Percentiles rank a stretch among this genome's conserved stretches.
Evolutionary conservation across 1,140 invertebrate species (phyloP).

Genomic region (Lordiphosa collinella): DNA sequence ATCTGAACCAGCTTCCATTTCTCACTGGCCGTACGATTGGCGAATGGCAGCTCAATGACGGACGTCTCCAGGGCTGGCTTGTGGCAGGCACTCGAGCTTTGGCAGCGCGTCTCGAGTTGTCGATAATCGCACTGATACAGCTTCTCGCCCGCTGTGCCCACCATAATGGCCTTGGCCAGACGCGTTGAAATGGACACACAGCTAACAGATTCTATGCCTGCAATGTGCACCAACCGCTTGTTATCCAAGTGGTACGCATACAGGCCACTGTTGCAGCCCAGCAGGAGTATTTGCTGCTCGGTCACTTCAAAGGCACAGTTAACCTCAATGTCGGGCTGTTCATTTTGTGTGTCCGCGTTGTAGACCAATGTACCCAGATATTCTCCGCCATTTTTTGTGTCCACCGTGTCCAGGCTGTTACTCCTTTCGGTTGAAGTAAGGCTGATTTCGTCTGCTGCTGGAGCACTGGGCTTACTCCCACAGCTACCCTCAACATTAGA

Average conservation of each 20-base stretch:
- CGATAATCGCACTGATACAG: conserved; percentile 84
- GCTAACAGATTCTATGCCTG: conserved; percentile 84
- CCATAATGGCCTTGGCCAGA: conserved; percentile 84
- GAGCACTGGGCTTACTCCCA: conserved; percentile 28
- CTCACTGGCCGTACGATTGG: conserved; percentile 61
- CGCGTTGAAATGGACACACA: conserved; percentile 83
- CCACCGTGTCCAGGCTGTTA: conserved; percentile 33
- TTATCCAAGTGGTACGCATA: conserved; percentile 68
- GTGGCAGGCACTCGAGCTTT: conserved; percentile 82
- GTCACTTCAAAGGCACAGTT: conserved; percentile 70
- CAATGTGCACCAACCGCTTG: conserved; percentile 81
- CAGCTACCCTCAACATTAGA: conserved; percentile 45
- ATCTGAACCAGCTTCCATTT: conserved; percentile 76
- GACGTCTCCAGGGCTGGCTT: conserved; percentile 83
- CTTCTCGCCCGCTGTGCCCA: conserved; percentile 84
- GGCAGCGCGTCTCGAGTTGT: conserved; percentile 83
- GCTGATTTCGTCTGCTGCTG: conserved; percentile 20
- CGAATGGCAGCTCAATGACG: conserved; percentile 79
- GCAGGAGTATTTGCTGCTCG: conserved; percentile 58
- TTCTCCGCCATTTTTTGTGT: conserved; percentile 20
- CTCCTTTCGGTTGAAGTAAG: conserved; percentile 23
- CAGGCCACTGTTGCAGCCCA: conserved; percentile 71
- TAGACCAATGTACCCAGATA: conserved; percentile 59
- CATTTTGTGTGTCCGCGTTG: conserved; percentile 14
- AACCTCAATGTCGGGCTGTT: conserved; percentile 41